Conservation (phyloP, 2,888 invertebrate species). For the Trichopria drosophilae region DNA sequence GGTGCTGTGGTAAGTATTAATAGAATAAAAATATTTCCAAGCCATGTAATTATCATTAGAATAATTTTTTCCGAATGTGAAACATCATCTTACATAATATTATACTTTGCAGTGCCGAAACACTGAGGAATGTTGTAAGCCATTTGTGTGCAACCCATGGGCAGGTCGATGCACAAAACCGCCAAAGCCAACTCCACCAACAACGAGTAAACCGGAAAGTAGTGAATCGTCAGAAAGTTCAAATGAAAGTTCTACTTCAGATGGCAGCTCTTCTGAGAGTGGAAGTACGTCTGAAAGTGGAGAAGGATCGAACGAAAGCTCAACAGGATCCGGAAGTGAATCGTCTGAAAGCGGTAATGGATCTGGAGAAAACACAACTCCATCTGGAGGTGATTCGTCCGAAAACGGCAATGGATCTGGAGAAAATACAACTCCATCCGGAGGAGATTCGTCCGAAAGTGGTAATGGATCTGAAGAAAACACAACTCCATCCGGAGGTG, state of each 20-base stretch:
- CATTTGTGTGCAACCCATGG: slow-evolving; percentile 9
- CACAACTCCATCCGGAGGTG: no score
- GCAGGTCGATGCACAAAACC: slow-evolving; percentile 9
- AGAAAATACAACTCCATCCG: no score
- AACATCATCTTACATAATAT: not conserved
- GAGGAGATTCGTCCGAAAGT: no score
- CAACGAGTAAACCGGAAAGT: not conserved
- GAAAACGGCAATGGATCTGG: no score
- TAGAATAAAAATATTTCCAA: not conserved
- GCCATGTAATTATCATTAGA: not conserved
- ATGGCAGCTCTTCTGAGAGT: not conserved
- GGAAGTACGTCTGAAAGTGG: no score
- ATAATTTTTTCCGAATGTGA: not conserved
- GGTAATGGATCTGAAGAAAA: no score
- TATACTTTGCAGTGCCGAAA: slow-evolving; percentile 4
- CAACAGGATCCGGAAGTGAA: no score
- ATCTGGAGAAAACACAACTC: no score
- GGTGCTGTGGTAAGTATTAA: slow-evolving; percentile 12
- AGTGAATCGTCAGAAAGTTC: not conserved
- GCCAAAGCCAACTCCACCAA: not conserved
- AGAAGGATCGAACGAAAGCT: no score
- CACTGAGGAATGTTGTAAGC: slow-evolving; percentile 6
- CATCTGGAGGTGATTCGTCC: no score
- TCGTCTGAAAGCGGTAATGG: no score
- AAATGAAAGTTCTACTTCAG: not conserved